phyloP scores from a whole-genome alignment of 1,140 invertebrate species.

The Stegodyphus mimosarum region DNA sequence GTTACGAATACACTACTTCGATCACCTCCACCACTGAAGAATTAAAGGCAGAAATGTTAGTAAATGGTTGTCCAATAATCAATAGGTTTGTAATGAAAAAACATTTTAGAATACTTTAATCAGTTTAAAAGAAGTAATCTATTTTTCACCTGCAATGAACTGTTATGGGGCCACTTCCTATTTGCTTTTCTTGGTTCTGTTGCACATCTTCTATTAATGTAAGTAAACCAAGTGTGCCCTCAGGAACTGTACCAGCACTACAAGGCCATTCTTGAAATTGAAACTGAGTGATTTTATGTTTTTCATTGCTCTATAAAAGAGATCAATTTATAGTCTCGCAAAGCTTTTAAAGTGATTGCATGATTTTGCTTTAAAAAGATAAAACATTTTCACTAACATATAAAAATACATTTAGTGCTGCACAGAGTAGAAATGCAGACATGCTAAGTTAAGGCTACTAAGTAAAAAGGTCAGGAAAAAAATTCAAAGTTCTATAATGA shows the following conservation, averaged over 20 bases:
- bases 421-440: no score
- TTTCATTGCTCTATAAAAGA: slow-evolving; percentile 59
- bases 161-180: slow-evolving; percentile 58
- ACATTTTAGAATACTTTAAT: no score
- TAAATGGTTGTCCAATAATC: not conserved
- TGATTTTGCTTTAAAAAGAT: no score
- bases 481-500: no score
- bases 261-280: slow-evolving; percentile 61
- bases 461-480: no score
- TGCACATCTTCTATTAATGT: slow-evolving; percentile 62
- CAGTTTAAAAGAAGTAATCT: no score
- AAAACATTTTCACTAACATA: no score
- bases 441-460: no score
- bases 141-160: slow-evolving; percentile 61
- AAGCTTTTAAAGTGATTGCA: no score
- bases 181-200: slow-evolving; percentile 57
- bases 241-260: slow-evolving; percentile 58
- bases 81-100: no score
- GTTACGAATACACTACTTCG: slow-evolving; percentile 90
- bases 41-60: not conserved
- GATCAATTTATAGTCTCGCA: not conserved
- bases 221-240: slow-evolving; percentile 58
- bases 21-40: slow-evolving; percentile 80
- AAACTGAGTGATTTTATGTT: slow-evolving; percentile 57
- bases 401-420: no score